Evolutionary conservation across 2,113 vertebrate genomes (phyloP).

Genomic region (Rhodinocichla rosea): DNA sequence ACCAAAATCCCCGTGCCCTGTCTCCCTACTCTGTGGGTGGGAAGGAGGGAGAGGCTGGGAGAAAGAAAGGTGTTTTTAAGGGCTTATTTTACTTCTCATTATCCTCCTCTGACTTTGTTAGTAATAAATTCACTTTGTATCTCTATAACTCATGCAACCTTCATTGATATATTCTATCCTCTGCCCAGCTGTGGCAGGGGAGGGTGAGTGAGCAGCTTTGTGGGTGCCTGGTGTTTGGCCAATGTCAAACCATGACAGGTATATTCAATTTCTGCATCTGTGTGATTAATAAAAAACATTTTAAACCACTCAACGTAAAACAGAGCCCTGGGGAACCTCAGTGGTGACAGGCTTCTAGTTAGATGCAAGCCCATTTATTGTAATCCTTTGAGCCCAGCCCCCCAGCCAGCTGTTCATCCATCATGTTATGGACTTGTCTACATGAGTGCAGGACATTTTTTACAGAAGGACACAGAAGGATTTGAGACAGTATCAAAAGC

Average conservation of each 20-base stretch:
- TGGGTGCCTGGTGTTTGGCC: neutral
- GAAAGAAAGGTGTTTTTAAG: neutral
- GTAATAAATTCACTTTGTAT: neutral
- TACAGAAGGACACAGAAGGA: neutral
- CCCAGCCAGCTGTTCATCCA: fast-evolving
- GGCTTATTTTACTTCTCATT: neutral
- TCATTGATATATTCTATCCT: neutral
- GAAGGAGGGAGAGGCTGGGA: fast-evolving
- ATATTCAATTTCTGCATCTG: neutral
- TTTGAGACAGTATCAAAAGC: neutral
- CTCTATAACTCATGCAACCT: no score
- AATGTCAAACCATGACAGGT: neutral
- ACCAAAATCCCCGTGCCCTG: no score
- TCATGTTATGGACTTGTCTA: neutral
- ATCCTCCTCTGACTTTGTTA: neutral
- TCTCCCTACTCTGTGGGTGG: fast-evolving
- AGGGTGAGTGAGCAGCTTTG: neutral
- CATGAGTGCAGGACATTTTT: neutral
- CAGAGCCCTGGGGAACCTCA: neutral
- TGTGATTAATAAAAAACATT: neutral
- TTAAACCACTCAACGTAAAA: neutral
- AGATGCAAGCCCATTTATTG: neutral
- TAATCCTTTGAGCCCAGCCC: fast-evolving
- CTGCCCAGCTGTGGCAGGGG: neutral
- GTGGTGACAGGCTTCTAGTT: no score